Base-by-base conservation (phyloP, 2,113 vertebrate genomes). In the Microcebus lehilahytsara region DNA sequence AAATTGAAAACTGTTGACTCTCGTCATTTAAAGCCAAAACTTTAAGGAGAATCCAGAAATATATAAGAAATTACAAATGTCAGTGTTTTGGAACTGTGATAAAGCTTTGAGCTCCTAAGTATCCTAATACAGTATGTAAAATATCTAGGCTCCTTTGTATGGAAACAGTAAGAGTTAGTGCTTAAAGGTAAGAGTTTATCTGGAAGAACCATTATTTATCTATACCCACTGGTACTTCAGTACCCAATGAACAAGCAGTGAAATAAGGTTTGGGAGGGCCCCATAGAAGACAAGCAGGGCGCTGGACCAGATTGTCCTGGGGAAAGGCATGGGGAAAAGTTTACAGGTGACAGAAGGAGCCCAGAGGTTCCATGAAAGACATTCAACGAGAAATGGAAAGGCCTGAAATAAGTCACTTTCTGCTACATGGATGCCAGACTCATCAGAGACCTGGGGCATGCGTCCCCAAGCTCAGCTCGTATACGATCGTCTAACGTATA, bases 1-100 rank as follows among this genome's bases (percentile, higher is more conserved):
- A 37, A 22, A 94, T 87, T 91, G 75, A 75, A 62, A 92, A 97
- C 17, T 56, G n/a, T 66, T 69, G 53, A 80, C 69, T 92, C 60
- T 40, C 3, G 7, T 5, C 23, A 96, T 79, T 90, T 40, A 77
- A 91, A 75, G 46, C 46, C 42, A 32, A 95, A 49, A 77, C 5
- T 67, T 58, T 42, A 60, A 49, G 42, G 46, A 14, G 12, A 72
- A 84, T 37, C 20, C 8, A 85, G 20, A 96, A 95, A 56, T 62
- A 66, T 4, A 22, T 53, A 32, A 67, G 53, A 95, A 96, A 66
- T 80, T n/a, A 56, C 1, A 91, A 93, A 94, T 42, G 2, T n/a
- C 74, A 17, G 5, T 75, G 53, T 4, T 13, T 13, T 72, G 30
- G 37, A 22, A 64, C 46, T 49, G 0, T 32, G 23, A 53, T 64